Percentiles rank a stretch among this genome's conserved stretches.
Conservation (phyloP, 2,797 vertebrate genomes). For the Sandelia bainsii region DNA sequence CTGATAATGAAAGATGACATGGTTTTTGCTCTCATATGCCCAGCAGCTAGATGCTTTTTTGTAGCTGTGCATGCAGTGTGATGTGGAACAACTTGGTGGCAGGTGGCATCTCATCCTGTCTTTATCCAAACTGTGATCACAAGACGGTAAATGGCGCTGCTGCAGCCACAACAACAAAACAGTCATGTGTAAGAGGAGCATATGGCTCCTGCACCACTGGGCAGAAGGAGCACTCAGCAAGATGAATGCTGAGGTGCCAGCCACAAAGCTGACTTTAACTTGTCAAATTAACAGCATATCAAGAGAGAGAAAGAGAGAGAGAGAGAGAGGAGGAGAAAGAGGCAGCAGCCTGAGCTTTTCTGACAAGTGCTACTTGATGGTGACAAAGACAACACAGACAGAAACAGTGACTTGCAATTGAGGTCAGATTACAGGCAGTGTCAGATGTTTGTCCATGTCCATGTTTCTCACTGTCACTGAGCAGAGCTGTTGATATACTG, state of each 20-base stretch:
- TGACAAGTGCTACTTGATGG: conserved; percentile 74
- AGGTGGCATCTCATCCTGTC: conserved; percentile 74
- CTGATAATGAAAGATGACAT: conserved; percentile 70
- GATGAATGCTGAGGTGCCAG: conserved; percentile 76
- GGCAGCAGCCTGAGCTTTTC: conserved; percentile 55
- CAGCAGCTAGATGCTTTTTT: conserved; percentile 56
- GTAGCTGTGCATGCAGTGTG: conserved; percentile 49
- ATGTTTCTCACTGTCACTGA: conserved; percentile 33
- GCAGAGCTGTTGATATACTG: conserved; percentile 33
- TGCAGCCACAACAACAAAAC: conserved; percentile 64
- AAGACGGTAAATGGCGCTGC: conserved; percentile 69
- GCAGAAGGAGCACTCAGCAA: conserved; percentile 77
- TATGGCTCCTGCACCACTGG: conserved; percentile 80
- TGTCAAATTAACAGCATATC: conserved; percentile 84
- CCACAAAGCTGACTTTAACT: conserved; percentile 84
- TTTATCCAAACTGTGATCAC: conserved; percentile 74
- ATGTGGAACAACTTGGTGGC: conserved; percentile 65
- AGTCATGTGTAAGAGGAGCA: conserved; percentile 75
- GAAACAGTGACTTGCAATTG: conserved; percentile 39
- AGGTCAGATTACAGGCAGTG: conserved; percentile 54
- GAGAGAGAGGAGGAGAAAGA: conserved; percentile 33
- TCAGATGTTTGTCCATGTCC: conserved; percentile 49
- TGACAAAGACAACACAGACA: conserved; percentile 58
- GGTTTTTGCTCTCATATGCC: conserved; percentile 52
- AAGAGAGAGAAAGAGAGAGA: conserved; percentile 57